A percentile compares a stretch with the other conserved stretches of the same genome.
Conservation (phyloP, 2,888 invertebrate species). For the Agrotis segetum region DNA sequence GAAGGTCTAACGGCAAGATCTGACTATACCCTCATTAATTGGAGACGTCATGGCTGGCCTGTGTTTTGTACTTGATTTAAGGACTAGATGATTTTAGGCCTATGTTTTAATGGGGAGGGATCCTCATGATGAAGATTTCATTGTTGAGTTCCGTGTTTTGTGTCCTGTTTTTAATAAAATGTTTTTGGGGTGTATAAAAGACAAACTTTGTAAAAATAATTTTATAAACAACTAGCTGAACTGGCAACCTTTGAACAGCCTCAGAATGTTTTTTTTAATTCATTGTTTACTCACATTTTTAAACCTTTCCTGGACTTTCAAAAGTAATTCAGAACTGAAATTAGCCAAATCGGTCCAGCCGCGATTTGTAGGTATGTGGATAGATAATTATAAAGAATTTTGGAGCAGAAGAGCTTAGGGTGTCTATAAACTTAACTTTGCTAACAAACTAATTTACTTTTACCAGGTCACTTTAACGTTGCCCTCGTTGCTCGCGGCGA, state of each 20-base stretch:
- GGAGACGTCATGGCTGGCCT: constrained; percentile 74
- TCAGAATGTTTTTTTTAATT: no score
- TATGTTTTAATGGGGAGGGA: constrained; percentile 45
- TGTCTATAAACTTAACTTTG: neutral
- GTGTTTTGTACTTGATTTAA: constrained; percentile 76
- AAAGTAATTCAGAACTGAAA: no score
- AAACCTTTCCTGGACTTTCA: no score
- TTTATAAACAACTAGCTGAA: neutral
- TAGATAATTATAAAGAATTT: neutral
- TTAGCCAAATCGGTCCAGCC: no score
- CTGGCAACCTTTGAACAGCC: no score
- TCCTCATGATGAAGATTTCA: constrained; percentile 41
- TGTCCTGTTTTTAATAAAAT: constrained; percentile 39
- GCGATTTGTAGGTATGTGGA: no score
- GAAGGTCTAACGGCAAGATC: constrained; percentile 80
- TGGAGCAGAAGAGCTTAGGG: neutral
- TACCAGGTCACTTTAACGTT: no score
- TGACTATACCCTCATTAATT: constrained; percentile 85
- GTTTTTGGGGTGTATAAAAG: constrained; percentile 25
- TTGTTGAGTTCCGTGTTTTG: constrained; percentile 28
- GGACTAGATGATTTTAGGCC: constrained; percentile 57
- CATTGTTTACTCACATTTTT: no score
- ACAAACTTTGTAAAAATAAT: neutral
- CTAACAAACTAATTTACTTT: neutral
- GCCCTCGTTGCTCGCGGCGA: neutral